These are phyloP conservation scores for Anthopleura sola DNA, from an alignment of 64 coral and sea anemone genomes.

Conservation along the genomic window DNA sequence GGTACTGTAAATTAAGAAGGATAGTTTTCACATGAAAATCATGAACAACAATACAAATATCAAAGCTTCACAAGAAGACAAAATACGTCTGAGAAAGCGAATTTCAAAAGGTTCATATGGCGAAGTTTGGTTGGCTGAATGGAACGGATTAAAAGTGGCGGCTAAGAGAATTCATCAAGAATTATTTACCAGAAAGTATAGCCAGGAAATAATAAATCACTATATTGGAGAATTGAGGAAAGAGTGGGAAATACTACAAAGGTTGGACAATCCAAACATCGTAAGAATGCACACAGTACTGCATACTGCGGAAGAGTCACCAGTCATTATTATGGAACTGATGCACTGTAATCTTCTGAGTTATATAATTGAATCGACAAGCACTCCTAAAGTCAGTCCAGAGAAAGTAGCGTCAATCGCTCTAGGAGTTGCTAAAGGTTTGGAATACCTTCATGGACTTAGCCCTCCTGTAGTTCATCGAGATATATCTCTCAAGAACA, in stretches of 20 bases:
- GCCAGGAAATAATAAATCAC: neutral
- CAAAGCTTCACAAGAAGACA: neutral
- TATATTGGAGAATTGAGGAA: neutral
- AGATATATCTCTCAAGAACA: slow-evolving; percentile 57
- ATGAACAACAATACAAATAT: too few relatives aligned
- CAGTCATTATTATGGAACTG: slow-evolving; percentile 59
- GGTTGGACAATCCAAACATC: slow-evolving; percentile 42
- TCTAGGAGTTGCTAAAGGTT: slow-evolving; percentile 44
- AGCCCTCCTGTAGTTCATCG: slow-evolving; percentile 44
- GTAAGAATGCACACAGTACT: neutral
- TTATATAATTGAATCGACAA: slow-evolving; percentile 7
- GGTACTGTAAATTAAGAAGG: slow-evolving; percentile 15
- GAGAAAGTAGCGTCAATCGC: slow-evolving; percentile 42
- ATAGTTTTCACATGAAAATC: neutral
- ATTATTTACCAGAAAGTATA: slow-evolving; percentile 1
- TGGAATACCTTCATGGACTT: slow-evolving; percentile 49
- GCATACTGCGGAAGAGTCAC: neutral
- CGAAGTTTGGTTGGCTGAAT: slow-evolving; percentile 45
- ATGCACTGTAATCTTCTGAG: slow-evolving; percentile 43
- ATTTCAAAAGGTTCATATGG: slow-evolving; percentile 32
- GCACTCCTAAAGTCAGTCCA: slow-evolving; percentile 31
- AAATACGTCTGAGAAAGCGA: neutral
- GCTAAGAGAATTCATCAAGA: slow-evolving; percentile 16
- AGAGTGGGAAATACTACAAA: slow-evolving; percentile 38
- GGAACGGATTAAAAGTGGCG: slow-evolving; percentile 28